These are phyloP conservation scores for Cataglyphis rosenhaueri DNA, from an alignment of 2,888 invertebrate species.

Conservation along the genomic window DNA sequence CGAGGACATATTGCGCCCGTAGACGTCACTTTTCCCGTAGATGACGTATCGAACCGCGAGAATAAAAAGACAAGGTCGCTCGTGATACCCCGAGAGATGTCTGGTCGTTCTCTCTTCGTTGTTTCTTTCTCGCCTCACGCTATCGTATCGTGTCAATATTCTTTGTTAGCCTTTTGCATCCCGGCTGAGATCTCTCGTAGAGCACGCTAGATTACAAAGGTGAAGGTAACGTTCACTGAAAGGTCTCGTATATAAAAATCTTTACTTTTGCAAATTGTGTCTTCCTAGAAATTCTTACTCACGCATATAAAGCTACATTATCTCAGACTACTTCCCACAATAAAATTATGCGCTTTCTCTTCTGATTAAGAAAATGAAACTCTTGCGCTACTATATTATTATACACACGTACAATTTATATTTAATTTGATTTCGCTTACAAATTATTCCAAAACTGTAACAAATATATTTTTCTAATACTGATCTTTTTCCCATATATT, in stretches of 20 bases:
- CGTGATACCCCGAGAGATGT: neutral
- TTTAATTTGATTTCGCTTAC: neutral
- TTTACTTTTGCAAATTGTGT: neutral
- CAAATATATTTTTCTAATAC: neutral
- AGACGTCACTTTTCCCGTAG: conserved; percentile 66
- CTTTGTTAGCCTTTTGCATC: conserved; percentile 33
- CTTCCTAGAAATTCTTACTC: conserved; percentile 28
- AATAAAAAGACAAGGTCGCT: conserved; percentile 22
- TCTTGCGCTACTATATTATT: neutral
- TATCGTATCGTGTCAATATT: neutral
- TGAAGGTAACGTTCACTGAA: conserved; percentile 46
- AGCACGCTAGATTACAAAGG: conserved; percentile 11
- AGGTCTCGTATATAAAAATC: conserved; percentile 33
- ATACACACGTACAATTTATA: neutral
- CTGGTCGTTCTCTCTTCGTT: neutral
- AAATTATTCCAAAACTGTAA: neutral
- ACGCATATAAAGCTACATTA: neutral
- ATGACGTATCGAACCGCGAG: neutral
- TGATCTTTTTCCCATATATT: neutral
- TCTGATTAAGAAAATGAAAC: conserved; percentile 1
- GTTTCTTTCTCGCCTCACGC: neutral
- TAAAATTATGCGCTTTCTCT: neutral
- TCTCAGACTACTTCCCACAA: neutral
- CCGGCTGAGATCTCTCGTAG: neutral
- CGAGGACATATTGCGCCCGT: conserved; percentile 6